Evolutionary conservation across 2,888 invertebrate genomes (phyloP).

Genomic region (Synergus itoensis): DNA sequence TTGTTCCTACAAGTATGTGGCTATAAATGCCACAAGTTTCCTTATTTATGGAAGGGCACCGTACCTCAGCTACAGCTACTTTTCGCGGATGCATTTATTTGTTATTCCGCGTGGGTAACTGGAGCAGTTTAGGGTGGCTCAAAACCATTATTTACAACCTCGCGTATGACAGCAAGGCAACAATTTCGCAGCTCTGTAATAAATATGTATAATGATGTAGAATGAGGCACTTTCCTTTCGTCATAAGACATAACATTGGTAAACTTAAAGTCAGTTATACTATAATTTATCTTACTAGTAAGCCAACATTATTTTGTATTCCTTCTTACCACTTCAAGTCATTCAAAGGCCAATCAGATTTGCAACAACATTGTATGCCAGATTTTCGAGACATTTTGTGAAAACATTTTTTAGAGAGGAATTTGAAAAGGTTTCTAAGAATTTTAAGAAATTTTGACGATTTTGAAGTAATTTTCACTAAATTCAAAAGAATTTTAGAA

Average conservation of each 20-base stretch:
- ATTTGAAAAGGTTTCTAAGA: too few relatives aligned
- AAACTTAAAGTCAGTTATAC: background rate
- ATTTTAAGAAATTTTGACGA: too few relatives aligned
- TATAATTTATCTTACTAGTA: too few relatives aligned
- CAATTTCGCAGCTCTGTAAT: constrained; percentile 61
- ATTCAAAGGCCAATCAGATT: too few relatives aligned
- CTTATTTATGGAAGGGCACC: constrained; percentile 66
- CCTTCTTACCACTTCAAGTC: too few relatives aligned
- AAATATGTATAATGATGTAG: constrained; percentile 67
- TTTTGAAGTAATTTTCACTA: too few relatives aligned
- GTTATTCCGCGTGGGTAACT: constrained; percentile 65
- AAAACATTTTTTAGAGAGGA: too few relatives aligned
- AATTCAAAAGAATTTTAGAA: too few relatives aligned
- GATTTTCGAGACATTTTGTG: too few relatives aligned
- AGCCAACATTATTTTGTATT: too few relatives aligned
- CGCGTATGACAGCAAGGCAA: constrained; percentile 52
- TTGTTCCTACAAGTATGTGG: constrained; percentile 66
- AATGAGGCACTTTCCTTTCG: constrained; percentile 47
- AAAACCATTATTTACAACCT: constrained; percentile 66
- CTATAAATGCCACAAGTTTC: constrained; percentile 71
- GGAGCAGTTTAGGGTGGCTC: constrained; percentile 48
- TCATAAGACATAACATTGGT: background rate
- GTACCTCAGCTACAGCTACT: constrained; percentile 70
- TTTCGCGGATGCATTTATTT: constrained; percentile 72
- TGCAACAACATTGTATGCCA: too few relatives aligned